Percentiles rank a stretch among this genome's conserved stretches.
Conservation (phyloP, 2,888 invertebrate species). For the Willowsia nigromaculata region DNA sequence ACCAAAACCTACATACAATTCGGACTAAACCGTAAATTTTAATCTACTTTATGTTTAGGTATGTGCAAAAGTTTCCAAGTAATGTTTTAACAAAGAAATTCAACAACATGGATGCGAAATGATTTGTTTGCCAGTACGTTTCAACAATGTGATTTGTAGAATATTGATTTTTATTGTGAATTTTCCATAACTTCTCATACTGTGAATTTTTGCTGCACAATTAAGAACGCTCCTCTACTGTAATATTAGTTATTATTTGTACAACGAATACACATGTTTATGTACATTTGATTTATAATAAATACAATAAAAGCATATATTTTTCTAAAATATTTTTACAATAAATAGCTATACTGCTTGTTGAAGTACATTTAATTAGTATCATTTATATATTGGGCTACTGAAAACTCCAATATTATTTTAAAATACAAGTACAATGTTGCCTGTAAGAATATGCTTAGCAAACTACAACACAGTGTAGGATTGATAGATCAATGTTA, state of each 20-base stretch:
- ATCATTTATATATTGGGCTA: neutral
- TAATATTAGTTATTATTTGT: constrained; percentile 40
- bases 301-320: constrained; percentile 49
- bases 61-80: too few species aligned
- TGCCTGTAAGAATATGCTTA: too few species aligned
- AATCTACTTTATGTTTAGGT: too few species aligned
- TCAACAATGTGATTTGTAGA: neutral
- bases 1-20: too few species aligned
- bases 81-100: too few species aligned
- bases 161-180: neutral
- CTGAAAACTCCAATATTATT: neutral
- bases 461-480: neutral
- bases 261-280: constrained; percentile 70
- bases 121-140: too few species aligned
- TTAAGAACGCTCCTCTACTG: neutral
- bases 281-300: constrained; percentile 64
- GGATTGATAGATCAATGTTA: neutral
- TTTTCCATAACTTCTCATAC: too few species aligned
- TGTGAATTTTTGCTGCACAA: too few species aligned
- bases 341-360: neutral
- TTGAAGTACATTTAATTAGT: neutral
- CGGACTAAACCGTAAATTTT: too few species aligned
- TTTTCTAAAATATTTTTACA: neutral
- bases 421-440: neutral
- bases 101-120: too few species aligned